A percentile compares a stretch with the other conserved stretches of the same genome.
Conservation (phyloP, 2,113 vertebrate species). For the Furnarius figulus region DNA sequence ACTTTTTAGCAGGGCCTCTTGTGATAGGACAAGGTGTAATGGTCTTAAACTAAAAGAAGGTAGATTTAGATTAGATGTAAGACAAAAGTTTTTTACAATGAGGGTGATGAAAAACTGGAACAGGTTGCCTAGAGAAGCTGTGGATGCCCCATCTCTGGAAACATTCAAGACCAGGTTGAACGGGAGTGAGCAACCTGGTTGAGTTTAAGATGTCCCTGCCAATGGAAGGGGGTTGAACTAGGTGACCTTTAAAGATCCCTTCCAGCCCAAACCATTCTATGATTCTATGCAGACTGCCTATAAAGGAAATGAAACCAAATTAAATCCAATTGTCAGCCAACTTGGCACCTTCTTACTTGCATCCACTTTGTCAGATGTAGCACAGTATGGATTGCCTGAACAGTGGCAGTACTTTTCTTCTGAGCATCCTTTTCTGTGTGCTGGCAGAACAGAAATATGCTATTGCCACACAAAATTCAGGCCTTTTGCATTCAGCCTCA, state of each 20-base stretch:
- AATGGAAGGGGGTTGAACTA: too few relatives aligned
- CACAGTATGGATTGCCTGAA: not conserved
- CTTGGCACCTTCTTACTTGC: not conserved
- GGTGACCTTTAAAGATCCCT: not conserved
- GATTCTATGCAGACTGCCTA: not conserved
- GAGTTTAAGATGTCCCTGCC: not conserved
- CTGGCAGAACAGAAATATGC: not conserved
- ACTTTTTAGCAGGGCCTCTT: not conserved
- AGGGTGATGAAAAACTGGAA: not conserved
- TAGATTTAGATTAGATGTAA: not conserved
- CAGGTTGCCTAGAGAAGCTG: not conserved
- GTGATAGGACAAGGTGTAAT: not conserved
- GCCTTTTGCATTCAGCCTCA: not conserved
- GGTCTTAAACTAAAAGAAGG: not conserved
- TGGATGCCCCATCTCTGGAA: not conserved
- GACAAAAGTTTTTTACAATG: not conserved
- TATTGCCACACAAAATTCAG: not conserved
- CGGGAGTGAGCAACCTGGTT: fast-evolving
- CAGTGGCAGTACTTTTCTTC: not conserved
- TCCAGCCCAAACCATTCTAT: not conserved
- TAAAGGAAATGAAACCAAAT: not conserved
- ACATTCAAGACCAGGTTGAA: not conserved
- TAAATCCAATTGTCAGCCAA: not conserved
- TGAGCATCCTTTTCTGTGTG: not conserved
- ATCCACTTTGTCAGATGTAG: not conserved